Evolutionary conservation across 2,113 vertebrate genomes (phyloP).

Genomic region (Ellobius talpinus): DNA sequence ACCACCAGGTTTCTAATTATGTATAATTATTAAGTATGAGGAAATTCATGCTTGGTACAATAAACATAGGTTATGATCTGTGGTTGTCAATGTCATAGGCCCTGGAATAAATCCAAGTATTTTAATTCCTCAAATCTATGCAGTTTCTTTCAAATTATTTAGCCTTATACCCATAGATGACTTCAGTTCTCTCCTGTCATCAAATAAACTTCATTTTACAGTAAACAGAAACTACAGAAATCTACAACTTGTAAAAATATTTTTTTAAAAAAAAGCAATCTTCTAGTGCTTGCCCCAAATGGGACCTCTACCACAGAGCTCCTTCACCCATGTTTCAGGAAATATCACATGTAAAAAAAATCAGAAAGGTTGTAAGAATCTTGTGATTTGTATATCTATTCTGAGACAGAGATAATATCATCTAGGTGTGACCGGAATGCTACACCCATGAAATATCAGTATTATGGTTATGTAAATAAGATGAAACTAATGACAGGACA

Average conservation of each 20-base stretch:
- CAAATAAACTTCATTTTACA: neutral
- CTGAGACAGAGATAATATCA: neutral
- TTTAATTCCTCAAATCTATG: neutral
- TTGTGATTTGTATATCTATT: neutral
- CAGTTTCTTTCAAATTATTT: neutral
- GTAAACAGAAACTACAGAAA: neutral
- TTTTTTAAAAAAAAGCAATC: too few relatives aligned
- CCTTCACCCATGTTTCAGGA: neutral
- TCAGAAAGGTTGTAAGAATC: neutral
- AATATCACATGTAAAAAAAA: neutral
- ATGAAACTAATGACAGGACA: neutral
- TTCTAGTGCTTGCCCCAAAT: fast-evolving
- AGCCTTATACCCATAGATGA: neutral
- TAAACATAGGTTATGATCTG: neutral
- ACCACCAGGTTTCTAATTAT: neutral
- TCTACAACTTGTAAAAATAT: neutral
- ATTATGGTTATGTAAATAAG: neutral
- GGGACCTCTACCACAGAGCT: neutral
- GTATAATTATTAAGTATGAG: neutral
- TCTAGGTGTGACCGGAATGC: neutral
- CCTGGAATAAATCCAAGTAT: neutral
- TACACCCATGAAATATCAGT: neutral
- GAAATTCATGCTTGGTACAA: neutral
- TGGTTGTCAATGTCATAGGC: neutral
- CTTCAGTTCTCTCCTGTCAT: neutral